Evolutionary conservation across 2,113 vertebrate species (phyloP).

Genomic region (Isurus oxyrinchus): DNA sequence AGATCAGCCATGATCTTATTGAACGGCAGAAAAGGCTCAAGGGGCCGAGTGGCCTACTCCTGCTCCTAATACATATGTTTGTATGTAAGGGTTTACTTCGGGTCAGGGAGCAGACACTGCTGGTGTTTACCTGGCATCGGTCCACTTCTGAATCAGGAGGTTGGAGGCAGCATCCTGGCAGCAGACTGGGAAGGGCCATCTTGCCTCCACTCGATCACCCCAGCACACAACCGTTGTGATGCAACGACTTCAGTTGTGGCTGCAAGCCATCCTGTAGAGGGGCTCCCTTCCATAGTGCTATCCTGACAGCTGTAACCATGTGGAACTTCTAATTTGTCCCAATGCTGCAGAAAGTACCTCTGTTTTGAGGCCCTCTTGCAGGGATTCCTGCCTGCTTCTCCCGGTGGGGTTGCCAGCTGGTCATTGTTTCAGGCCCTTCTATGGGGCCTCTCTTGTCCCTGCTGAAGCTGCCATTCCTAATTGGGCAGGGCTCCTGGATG

Average conservation of each 20-base stretch:
- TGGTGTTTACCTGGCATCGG: background rate
- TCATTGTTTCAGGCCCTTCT: background rate
- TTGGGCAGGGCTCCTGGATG: background rate
- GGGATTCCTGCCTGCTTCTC: background rate
- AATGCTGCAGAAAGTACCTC: background rate
- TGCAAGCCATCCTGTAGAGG: background rate
- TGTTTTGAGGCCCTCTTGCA: background rate
- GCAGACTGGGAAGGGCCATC: background rate
- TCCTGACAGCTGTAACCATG: too few species aligned
- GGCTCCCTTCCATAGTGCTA: background rate
- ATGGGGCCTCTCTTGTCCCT: background rate
- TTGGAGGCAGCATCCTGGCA: background rate
- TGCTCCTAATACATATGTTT: too few species aligned
- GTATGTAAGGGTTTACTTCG: background rate
- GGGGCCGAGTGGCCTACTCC: too few species aligned
- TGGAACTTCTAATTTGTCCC: background rate
- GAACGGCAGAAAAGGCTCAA: too few species aligned
- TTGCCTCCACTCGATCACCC: background rate
- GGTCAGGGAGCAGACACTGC: background rate
- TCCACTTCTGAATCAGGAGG: background rate
- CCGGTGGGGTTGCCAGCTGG: background rate
- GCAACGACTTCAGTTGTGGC: background rate
- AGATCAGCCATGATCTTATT: too few species aligned
- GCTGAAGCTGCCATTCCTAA: background rate
- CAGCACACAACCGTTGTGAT: background rate